A percentile compares a stretch with the other conserved stretches of the same genome.
These are phyloP conservation scores for Strigops habroptila DNA, from an alignment of 2,113 vertebrate genomes.

Conservation along the genomic window DNA sequence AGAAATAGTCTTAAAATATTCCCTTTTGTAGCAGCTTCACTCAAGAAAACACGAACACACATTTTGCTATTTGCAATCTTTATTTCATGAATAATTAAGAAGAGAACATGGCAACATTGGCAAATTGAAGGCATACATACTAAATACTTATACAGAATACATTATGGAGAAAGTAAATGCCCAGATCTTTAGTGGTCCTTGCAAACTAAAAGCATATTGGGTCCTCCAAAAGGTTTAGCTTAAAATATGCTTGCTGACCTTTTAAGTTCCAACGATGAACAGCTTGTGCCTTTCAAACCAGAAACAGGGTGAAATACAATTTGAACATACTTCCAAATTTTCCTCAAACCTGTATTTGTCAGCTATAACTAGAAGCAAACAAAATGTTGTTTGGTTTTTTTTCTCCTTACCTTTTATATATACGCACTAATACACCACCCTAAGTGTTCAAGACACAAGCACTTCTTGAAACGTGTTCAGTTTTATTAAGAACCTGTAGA, in stretches of 20 bases:
- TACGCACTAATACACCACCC: background rate
- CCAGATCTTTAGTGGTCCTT: conserved; percentile 56
- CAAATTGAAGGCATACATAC: conserved; percentile 65
- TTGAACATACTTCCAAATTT: background rate
- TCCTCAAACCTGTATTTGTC: background rate
- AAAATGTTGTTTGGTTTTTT: background rate
- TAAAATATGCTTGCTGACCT: conserved; percentile 1
- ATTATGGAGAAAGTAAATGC: conserved; percentile 62
- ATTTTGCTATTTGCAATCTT: conserved; percentile 25
- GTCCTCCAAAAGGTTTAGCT: conserved; percentile 53
- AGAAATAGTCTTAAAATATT: background rate
- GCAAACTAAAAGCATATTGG: conserved; percentile 55
- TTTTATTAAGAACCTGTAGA: background rate
- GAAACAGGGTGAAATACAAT: background rate
- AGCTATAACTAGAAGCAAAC: background rate
- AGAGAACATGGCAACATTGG: conserved; percentile 61
- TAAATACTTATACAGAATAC: conserved; percentile 66
- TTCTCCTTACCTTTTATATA: background rate
- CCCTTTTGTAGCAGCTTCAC: background rate
- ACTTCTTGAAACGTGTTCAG: background rate
- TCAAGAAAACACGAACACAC: conserved; percentile 15
- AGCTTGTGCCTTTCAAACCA: conserved; percentile 11
- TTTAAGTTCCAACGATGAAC: background rate
- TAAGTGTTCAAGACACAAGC: background rate
- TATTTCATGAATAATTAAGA: conserved; percentile 64